These are phyloP conservation scores for Mechanitis mazaeus DNA, from an alignment of 2,888 invertebrate species.

Conservation along the genomic window DNA sequence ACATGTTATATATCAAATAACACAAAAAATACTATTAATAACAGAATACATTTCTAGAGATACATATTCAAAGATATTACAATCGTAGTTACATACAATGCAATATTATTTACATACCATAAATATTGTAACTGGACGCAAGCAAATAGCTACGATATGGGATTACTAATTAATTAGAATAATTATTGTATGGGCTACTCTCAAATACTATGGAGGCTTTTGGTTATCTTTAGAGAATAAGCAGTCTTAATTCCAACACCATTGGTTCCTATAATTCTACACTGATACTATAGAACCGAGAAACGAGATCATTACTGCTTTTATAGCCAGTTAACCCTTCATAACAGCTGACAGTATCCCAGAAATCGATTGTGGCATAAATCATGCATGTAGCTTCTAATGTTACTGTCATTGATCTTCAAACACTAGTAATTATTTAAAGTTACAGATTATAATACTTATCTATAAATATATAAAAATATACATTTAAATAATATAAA, in stretches of 20 bases:
- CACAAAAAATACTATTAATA: conserved; percentile 6
- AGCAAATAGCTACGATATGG: conserved; percentile 45
- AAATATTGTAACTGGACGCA: conserved; percentile 51
- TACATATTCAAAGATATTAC: conserved; percentile 19
- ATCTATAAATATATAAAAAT: conserved; percentile 69
- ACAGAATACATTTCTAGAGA: conserved; percentile 20
- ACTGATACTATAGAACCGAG: conserved; percentile 21
- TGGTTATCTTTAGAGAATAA: conserved; percentile 18
- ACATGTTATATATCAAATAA: conserved; percentile 20
- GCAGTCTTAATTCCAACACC: conserved; percentile 28
- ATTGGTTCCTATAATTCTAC: conserved; percentile 20
- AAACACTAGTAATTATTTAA: conserved; percentile 45
- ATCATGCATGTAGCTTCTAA: conserved; percentile 17
- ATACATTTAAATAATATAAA: conserved; percentile 69
- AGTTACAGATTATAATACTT: conserved; percentile 60
- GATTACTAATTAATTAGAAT: conserved; percentile 1
- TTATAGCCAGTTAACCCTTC: conserved; percentile 21
- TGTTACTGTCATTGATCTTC: conserved; percentile 40
- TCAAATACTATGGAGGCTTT: conserved; percentile 35
- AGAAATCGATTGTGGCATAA: conserved; percentile 22
- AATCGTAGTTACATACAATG: conserved; percentile 14
- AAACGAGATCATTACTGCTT: conserved; percentile 27
- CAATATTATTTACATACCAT: conserved; percentile 20
- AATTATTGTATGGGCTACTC: conserved; percentile 33
- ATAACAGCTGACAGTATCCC: conserved; percentile 26